Evolutionary conservation across 2,797 vertebrate genomes (phyloP).

Genomic region (Tenualosa ilisha): DNA sequence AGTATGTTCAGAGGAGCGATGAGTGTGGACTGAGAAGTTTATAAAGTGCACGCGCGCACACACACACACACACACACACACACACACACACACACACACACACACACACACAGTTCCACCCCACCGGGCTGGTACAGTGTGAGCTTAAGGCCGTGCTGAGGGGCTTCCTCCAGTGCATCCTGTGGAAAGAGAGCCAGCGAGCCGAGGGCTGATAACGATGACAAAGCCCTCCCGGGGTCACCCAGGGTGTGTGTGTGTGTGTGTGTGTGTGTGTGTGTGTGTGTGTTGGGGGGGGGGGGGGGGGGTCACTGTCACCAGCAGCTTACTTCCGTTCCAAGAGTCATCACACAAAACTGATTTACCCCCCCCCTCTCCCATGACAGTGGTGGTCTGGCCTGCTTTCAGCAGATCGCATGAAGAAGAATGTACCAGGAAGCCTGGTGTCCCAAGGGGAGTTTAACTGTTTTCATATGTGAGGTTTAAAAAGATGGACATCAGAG

Average conservation of each 20-base stretch:
- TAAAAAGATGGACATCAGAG: background rate
- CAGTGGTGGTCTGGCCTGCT: slow-evolving; percentile 45
- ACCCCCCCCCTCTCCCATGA: slow-evolving; percentile 39
- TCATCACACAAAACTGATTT: slow-evolving; percentile 10
- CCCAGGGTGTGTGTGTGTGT: background rate
- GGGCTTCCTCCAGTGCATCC: background rate
- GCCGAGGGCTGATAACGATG: background rate
- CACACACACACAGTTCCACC: background rate
- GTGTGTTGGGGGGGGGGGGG: background rate
- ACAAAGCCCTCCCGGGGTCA: background rate
- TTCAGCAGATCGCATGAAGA: slow-evolving; percentile 59
- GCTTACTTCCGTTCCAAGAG: background rate
- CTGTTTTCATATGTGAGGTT: background rate
- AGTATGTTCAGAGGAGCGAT: background rate
- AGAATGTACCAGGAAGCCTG: slow-evolving; percentile 54
- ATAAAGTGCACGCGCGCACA: background rate
- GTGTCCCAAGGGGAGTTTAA: slow-evolving; percentile 37
- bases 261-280: too few relatives aligned
- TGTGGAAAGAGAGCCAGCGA: background rate
- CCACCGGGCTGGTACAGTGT: background rate
- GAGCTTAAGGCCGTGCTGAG: background rate
- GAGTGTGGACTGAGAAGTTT: background rate
- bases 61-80: slow-evolving; percentile 4
- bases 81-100: background rate
- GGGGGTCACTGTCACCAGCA: slow-evolving; percentile 32